Conservation (phyloP, 2,888 invertebrate genomes). For the Ceraclea dissimilis region DNA sequence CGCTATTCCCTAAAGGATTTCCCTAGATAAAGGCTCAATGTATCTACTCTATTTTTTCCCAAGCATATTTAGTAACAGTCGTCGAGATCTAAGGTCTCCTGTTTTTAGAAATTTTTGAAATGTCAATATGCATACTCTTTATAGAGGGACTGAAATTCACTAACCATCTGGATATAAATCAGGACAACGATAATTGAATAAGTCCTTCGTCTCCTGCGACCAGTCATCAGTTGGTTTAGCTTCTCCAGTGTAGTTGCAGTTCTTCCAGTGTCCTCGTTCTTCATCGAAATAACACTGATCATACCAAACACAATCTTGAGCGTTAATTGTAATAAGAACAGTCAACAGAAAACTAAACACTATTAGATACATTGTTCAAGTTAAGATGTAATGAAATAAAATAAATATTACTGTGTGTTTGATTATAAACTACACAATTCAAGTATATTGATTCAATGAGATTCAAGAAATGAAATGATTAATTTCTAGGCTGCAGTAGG, state of each 20-base stretch:
- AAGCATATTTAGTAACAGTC: too few relatives aligned
- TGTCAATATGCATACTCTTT: too few relatives aligned
- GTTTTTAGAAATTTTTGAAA: too few relatives aligned
- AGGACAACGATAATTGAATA: conserved; percentile 56
- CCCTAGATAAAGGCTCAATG: too few relatives aligned
- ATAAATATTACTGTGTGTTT: neutral
- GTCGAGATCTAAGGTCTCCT: too few relatives aligned
- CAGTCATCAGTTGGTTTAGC: conserved; percentile 32
- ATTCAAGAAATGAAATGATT: too few relatives aligned
- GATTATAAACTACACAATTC: neutral
- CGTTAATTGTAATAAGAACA: neutral
- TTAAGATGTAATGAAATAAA: neutral
- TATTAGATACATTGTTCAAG: too few relatives aligned
- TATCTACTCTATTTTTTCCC: too few relatives aligned
- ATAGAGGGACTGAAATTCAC: too few relatives aligned
- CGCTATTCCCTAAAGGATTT: too few relatives aligned
- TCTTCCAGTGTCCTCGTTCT: conserved; percentile 29
- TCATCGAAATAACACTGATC: conserved; percentile 40
- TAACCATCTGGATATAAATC: conserved; percentile 37
- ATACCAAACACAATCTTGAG: conserved; percentile 50
- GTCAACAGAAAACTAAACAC: neutral
- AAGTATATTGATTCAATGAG: neutral
- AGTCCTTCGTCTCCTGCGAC: conserved; percentile 33
- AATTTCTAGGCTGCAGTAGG: too few relatives aligned
- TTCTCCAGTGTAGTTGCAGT: conserved; percentile 39